phyloP scores from a whole-genome alignment of 1,140 invertebrate species.

The Zaprionus nigranus region DNA sequence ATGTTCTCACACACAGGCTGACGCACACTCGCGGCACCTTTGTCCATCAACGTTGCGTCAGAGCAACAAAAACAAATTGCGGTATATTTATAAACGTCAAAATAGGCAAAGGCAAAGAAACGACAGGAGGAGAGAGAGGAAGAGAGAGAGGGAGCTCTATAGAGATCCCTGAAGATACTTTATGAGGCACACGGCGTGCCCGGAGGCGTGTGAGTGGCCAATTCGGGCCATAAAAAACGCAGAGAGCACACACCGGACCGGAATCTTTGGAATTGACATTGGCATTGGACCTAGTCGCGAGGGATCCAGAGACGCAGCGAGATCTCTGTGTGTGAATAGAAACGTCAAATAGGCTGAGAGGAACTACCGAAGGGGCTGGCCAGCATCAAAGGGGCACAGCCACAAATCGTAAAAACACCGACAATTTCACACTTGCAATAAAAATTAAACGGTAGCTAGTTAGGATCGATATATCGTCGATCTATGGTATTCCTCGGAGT shows the following conservation, averaged over 20 bases:
- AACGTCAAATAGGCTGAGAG: slow-evolving; percentile 69
- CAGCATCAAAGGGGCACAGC: slow-evolving; percentile 62
- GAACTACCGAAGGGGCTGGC: neutral
- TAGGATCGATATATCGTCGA: slow-evolving; percentile 56
- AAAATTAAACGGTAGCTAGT: slow-evolving; percentile 83
- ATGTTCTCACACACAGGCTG: slow-evolving; percentile 60
- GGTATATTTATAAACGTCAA: slow-evolving; percentile 83
- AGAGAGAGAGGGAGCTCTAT: neutral
- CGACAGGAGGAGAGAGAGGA: neutral
- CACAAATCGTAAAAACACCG: slow-evolving; percentile 68
- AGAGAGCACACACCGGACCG: neutral
- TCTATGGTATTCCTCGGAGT: slow-evolving; percentile 10
- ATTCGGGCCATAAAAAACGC: slow-evolving; percentile 44
- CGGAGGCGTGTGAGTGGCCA: slow-evolving; percentile 47
- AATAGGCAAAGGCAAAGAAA: slow-evolving; percentile 66
- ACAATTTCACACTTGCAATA: slow-evolving; percentile 77
- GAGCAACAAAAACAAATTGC: slow-evolving; percentile 70
- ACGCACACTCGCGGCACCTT: slow-evolving; percentile 51
- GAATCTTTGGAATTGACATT: slow-evolving; percentile 41
- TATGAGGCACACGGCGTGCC: slow-evolving; percentile 44
- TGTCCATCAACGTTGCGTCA: slow-evolving; percentile 81
- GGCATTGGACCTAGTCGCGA: slow-evolving; percentile 19
- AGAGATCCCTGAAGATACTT: slow-evolving; percentile 66
- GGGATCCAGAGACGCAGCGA: neutral
- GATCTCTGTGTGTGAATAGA: slow-evolving; percentile 67